Evolutionary conservation across 2,797 vertebrate species (phyloP).

Genomic region (Pangasius krempfi): DNA sequence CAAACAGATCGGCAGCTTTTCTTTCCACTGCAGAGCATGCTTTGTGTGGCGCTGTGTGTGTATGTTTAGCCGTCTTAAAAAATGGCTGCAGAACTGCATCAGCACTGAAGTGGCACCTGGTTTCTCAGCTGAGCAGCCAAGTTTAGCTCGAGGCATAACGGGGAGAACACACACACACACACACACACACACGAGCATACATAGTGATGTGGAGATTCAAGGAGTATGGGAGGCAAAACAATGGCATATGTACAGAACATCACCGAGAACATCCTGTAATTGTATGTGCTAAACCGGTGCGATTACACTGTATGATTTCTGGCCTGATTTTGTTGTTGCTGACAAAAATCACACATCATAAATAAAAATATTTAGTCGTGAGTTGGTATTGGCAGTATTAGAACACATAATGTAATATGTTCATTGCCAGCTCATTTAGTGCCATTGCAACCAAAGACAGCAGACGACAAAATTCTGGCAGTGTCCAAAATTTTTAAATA

Average conservation of each 20-base stretch:
- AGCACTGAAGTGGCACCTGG: slow-evolving; percentile 55
- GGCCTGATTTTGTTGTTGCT: neutral
- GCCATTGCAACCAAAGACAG: neutral
- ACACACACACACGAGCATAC: slow-evolving; percentile 21
- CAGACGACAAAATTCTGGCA: neutral
- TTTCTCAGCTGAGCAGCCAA: slow-evolving; percentile 47
- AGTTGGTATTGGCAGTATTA: neutral
- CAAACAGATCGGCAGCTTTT: slow-evolving; percentile 43
- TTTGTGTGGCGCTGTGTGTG: slow-evolving; percentile 23
- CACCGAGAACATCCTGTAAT: slow-evolving; percentile 2
- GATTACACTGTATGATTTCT: neutral
- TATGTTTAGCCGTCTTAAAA: slow-evolving; percentile 37
- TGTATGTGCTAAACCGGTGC: neutral
- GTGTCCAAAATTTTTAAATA: neutral
- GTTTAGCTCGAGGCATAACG: slow-evolving; percentile 49
- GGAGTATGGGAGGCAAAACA: slow-evolving; percentile 21
- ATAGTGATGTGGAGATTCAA: slow-evolving; percentile 22
- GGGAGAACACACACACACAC: neutral
- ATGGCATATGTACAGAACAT: neutral
- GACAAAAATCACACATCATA: neutral
- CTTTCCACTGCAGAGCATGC: slow-evolving; percentile 20
- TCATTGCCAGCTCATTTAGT: neutral
- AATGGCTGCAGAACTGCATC: slow-evolving; percentile 49
- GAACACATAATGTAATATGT: neutral
- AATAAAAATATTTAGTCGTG: neutral